A percentile compares a stretch with the other conserved stretches of the same genome.
Conservation (phyloP, 2,888 invertebrate genomes). For the Octonoba sinensis region DNA sequence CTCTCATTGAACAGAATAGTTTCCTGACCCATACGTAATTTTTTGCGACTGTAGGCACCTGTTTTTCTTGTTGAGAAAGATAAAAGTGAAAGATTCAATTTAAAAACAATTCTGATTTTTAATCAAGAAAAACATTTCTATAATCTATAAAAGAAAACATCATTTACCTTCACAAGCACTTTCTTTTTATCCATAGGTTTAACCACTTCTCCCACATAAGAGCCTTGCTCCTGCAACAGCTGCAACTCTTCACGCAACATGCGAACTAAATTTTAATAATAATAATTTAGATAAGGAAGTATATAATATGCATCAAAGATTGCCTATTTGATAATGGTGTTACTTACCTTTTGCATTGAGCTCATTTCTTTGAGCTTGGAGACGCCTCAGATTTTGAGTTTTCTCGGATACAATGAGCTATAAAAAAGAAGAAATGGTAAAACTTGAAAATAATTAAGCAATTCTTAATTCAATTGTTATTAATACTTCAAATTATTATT, state of each 20-base stretch:
- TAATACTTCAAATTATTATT: no score
- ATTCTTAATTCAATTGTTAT: no score
- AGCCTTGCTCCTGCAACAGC: slow-evolving; percentile 94
- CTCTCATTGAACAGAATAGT: no score
- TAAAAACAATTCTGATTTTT: no score
- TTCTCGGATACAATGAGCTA: slow-evolving; percentile 94
- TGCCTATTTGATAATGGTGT: neutral
- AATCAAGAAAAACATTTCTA: no score
- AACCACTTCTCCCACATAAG: slow-evolving; percentile 99
- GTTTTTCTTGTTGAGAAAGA: no score
- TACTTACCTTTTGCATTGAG: slow-evolving; percentile 92
- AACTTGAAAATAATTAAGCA: no score
- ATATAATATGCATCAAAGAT: neutral
- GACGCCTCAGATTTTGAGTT: slow-evolving; percentile 93
- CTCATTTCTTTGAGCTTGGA: slow-evolving; percentile 98
- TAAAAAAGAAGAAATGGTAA: slow-evolving; percentile 3
- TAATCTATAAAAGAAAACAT: slow-evolving; percentile 5
- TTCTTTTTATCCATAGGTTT: slow-evolving; percentile 99
- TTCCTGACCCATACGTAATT: no score
- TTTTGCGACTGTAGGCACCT: no score
- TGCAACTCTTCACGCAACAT: slow-evolving; percentile 98
- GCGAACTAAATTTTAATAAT: slow-evolving; percentile 78
- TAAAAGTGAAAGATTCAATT: no score
- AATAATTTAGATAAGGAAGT: neutral
- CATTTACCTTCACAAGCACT: slow-evolving; percentile 87